Evolutionary conservation across 2,113 vertebrate species (phyloP).

Genomic region (Porphyrio hochstetteri): DNA sequence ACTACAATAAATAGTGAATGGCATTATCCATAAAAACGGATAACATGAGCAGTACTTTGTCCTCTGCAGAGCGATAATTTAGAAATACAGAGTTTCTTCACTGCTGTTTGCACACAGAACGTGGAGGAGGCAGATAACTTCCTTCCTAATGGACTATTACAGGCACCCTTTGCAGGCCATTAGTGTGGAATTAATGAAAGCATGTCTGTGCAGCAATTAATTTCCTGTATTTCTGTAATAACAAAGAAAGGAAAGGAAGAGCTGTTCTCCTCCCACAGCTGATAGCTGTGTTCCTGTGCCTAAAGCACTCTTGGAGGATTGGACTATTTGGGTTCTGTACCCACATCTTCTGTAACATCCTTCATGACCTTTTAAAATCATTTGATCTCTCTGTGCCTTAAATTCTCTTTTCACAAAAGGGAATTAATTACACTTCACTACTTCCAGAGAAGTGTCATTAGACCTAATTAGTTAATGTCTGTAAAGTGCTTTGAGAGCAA

Average conservation of each 20-base stretch:
- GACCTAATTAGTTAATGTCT: conserved; percentile 56
- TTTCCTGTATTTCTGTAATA: conserved; percentile 41
- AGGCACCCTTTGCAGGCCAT: not conserved
- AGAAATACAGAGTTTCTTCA: not conserved
- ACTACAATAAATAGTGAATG: not conserved
- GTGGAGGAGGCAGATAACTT: conserved; percentile 10
- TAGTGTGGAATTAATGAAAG: conserved; percentile 45
- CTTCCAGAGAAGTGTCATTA: conserved; percentile 57
- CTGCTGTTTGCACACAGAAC: not conserved
- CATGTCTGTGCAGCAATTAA: conserved; percentile 10
- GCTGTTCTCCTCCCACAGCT: not conserved
- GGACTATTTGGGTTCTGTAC: not conserved
- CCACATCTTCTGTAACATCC: not conserved
- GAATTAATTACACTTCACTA: conserved; percentile 44
- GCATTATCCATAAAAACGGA: not conserved
- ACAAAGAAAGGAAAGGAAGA: conserved; percentile 45
- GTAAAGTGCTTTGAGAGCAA: conserved; percentile 44
- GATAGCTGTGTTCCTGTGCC: conserved; percentile 5
- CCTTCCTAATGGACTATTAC: not conserved
- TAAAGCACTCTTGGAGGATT: not conserved
- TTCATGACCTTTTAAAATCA: conserved; percentile 38
- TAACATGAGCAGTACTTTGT: not conserved
- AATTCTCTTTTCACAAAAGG: conserved; percentile 24
- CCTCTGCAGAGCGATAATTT: not conserved
- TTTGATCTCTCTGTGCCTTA: conserved; percentile 4